These are phyloP conservation scores for Ptychadena robeensis DNA, from an alignment of 2,797 vertebrate species.

Conservation along the genomic window DNA sequence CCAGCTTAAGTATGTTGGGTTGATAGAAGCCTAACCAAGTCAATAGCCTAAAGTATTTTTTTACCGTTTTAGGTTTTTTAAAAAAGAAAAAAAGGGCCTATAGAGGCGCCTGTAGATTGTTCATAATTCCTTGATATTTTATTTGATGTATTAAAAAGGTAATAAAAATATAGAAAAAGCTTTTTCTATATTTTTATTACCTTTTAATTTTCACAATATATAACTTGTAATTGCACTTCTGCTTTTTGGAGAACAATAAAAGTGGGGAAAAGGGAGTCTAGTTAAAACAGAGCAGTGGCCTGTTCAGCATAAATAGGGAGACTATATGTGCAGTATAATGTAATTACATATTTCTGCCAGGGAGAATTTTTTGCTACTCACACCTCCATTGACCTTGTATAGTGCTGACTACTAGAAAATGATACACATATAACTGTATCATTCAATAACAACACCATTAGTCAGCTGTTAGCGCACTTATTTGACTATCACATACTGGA, in stretches of 20 bases:
- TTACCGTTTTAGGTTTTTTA: too few relatives aligned
- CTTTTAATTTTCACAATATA: too few relatives aligned
- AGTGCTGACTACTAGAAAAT: slow-evolving; percentile 32
- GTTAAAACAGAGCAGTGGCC: not conserved
- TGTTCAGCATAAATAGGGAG: not conserved
- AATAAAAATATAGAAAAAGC: too few relatives aligned
- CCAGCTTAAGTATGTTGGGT: too few relatives aligned
- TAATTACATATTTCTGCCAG: too few relatives aligned
- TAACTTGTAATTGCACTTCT: not conserved
- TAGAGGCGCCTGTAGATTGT: too few relatives aligned
- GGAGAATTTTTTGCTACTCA: slow-evolving; percentile 16
- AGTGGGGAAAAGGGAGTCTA: not conserved
- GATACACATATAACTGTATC: slow-evolving; percentile 27
- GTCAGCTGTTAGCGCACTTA: not conserved
- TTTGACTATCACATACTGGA: not conserved
- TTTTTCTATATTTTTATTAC: too few relatives aligned
- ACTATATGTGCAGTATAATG: not conserved
- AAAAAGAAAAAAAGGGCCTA: too few relatives aligned
- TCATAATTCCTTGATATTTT: too few relatives aligned
- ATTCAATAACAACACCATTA: slow-evolving; percentile 24
- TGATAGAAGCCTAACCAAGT: too few relatives aligned
- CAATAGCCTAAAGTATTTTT: too few relatives aligned
- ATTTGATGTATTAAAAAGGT: too few relatives aligned
- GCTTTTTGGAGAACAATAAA: not conserved
- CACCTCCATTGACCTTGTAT: slow-evolving; percentile 40